A percentile compares a stretch with the other conserved stretches of the same genome.
Conservation (phyloP, 2,888 invertebrate species). For the Ceramica pisi region DNA sequence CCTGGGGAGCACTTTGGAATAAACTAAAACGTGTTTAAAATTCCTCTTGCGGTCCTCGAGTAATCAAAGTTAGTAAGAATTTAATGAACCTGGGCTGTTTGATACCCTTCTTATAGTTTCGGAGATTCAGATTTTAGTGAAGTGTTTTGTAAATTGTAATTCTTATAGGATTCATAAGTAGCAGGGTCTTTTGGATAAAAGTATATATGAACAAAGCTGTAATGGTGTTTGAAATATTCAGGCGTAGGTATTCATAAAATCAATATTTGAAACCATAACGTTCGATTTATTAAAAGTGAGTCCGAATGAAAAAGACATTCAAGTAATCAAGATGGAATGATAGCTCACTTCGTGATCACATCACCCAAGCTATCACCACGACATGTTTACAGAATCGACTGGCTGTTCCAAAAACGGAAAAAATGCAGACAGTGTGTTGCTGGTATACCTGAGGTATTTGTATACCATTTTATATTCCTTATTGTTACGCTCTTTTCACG, state of each 20-base stretch:
- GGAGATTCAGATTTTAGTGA: slow-evolving; percentile 3
- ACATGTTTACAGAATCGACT: too few relatives aligned
- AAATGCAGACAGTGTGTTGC: too few relatives aligned
- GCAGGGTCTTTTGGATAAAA: neutral
- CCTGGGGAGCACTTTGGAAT: slow-evolving; percentile 51
- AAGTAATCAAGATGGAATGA: too few relatives aligned
- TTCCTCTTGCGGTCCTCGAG: slow-evolving; percentile 49
- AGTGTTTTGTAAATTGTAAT: slow-evolving; percentile 6
- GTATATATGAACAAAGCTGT: neutral
- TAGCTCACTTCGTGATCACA: too few relatives aligned
- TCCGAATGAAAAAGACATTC: too few relatives aligned
- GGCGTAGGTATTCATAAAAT: too few relatives aligned
- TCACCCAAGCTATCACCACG: too few relatives aligned
- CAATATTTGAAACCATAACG: too few relatives aligned
- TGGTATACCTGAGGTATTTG: neutral
- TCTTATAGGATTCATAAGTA: neutral
- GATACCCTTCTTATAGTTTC: slow-evolving; percentile 18
- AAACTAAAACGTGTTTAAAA: slow-evolving; percentile 57
- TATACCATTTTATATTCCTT: slow-evolving; percentile 12
- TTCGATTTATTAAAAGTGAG: too few relatives aligned
- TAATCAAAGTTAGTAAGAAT: slow-evolving; percentile 59
- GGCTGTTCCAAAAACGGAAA: too few relatives aligned
- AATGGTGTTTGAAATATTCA: too few relatives aligned
- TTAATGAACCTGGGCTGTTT: slow-evolving; percentile 53
- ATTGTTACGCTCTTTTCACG: slow-evolving; percentile 18